These are phyloP conservation scores for Microtus montanus DNA, from an alignment of 2,113 vertebrate genomes.

Conservation along the genomic window DNA sequence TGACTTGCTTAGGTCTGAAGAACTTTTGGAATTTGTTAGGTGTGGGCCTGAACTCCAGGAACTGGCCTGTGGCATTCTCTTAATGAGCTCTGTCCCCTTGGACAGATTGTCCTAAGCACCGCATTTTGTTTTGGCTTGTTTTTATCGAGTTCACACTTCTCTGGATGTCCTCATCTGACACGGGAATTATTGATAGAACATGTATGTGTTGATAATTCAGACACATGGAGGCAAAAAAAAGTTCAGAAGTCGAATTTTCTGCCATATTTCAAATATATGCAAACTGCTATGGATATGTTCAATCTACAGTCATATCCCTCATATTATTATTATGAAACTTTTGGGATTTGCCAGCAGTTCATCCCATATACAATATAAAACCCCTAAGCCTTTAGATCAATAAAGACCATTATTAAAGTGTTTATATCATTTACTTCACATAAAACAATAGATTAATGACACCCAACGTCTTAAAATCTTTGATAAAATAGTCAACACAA, in stretches of 20 bases:
- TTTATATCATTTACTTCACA: neutral
- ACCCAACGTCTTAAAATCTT: conserved; percentile 30
- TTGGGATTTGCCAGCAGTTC: neutral
- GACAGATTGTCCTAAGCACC: conserved; percentile 54
- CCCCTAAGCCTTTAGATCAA: conserved; percentile 6
- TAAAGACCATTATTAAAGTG: neutral
- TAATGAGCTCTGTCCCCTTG: conserved; percentile 34
- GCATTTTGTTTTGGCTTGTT: neutral
- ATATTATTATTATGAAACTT: neutral
- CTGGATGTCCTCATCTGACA: conserved; percentile 47
- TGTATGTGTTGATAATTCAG: neutral
- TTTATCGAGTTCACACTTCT: neutral
- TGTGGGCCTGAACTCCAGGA: conserved; percentile 70
- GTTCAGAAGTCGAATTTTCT: neutral
- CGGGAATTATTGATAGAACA: neutral
- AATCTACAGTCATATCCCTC: neutral
- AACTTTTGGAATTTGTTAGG: conserved; percentile 80
- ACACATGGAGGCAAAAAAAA: neutral
- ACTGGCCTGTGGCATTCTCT: neutral
- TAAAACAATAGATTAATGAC: conserved; percentile 30
- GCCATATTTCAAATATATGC: neutral
- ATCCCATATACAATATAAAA: neutral
- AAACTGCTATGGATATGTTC: neutral
- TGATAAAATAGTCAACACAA: conserved; percentile 35
- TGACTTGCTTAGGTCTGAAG: conserved; percentile 85